Evolutionary conservation across 2,113 vertebrate genomes (phyloP).

Genomic region (Alligator sinensis): DNA sequence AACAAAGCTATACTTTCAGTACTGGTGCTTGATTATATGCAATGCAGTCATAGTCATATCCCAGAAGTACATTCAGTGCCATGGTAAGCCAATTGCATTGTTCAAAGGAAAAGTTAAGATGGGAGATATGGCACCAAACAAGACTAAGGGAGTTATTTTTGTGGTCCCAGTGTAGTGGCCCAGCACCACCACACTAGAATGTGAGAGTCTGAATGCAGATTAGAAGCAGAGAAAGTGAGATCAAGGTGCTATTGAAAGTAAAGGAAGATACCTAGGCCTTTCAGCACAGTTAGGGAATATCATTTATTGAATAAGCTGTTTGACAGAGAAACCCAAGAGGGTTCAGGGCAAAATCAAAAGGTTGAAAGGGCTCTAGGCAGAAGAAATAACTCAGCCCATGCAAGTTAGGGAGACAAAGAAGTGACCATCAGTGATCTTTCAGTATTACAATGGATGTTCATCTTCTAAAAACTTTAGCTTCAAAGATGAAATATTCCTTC

Average conservation of each 20-base stretch:
- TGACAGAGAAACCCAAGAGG: neutral
- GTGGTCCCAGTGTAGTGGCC: neutral
- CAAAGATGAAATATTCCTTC: neutral
- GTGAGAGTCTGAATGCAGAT: neutral
- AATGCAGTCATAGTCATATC: neutral
- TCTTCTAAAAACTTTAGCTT: neutral
- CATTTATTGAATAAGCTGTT: neutral
- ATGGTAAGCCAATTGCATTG: neutral
- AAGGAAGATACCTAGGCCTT: neutral
- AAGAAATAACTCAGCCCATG: neutral
- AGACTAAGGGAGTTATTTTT: neutral
- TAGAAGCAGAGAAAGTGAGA: neutral
- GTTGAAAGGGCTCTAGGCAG: neutral
- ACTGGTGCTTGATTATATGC: neutral
- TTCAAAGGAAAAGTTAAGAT: neutral
- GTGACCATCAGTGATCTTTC: neutral
- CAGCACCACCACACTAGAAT: neutral
- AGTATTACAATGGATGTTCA: neutral
- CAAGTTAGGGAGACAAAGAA: neutral
- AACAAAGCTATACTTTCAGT: neutral
- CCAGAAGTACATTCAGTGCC: neutral
- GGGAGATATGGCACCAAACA: neutral
- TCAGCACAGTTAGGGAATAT: accelerated
- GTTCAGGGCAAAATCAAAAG: neutral
- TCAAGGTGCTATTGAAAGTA: neutral